Evolutionary conservation across 2,888 invertebrate species (phyloP), one percentile per base, ranked within the genome.

Genomic region (Allophyes oxyacanthae): DNA sequence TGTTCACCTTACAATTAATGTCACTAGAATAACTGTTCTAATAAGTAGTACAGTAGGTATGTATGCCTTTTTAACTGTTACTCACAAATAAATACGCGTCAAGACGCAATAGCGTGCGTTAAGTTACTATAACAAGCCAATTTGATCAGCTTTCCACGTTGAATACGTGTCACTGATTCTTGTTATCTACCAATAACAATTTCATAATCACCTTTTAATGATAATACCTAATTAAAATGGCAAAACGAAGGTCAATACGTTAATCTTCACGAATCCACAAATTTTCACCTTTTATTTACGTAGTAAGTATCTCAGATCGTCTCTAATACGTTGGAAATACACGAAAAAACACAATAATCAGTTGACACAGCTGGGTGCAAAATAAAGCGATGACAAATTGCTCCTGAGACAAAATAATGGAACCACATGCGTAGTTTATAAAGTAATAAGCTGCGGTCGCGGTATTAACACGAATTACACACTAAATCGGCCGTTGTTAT

Each of bases 401-500:
- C 45, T 63, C 60, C 41, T n/a, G 32, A 15, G 37, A 11, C n/a
- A 13, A 51, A 52, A 25, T 60, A 33, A 55, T 40, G 11, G 20
- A 9, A 20, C 10, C 8, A 44, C 37, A 62, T 61, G 54, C 56
- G 38, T 52, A 50, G 45, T 74, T 58, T 65, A 45, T 45, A 49
- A 48, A 57, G 49, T 62, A 65, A 56, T 44, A 56, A 55, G 68
- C 43, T 64, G 44, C 51, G 45, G 59, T 65, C 51, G 50, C 59
- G 48, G 62, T 57, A 50, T 55, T 61, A 67, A 62, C 34, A 41
- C 32, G 41, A 68, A 79, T 85, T 84, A 73, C 69, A 79, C 75
- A 74, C 56, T 76, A 75, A 82, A 85, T 81, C 66, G 56, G 64
- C 55, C 74, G 70, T 71, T 57, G 65, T 61, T 75, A 78, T 70